Percentiles rank a stretch among this genome's conserved stretches.
Conservation (phyloP, 2,113 vertebrate species). For the Halcyon senegalensis region DNA sequence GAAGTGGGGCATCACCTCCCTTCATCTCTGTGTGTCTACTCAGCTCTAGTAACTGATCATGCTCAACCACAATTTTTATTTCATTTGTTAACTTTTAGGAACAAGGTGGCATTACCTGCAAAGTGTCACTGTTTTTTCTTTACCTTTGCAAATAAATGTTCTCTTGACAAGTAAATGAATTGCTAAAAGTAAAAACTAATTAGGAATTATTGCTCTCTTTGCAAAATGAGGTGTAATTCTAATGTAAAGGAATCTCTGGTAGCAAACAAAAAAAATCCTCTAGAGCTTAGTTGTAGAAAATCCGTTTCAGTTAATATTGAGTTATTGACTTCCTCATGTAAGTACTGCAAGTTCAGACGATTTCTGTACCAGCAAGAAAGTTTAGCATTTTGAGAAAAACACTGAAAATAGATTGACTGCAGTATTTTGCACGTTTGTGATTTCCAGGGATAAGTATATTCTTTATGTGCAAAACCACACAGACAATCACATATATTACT, state of each 20-base stretch:
- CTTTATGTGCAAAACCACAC: not conserved
- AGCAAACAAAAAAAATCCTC: not conserved
- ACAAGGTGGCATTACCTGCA: not conserved
- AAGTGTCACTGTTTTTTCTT: not conserved
- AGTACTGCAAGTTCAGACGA: conserved; percentile 1
- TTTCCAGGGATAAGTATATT: not conserved
- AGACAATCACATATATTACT: not conserved
- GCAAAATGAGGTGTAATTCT: not conserved
- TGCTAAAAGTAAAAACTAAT: not conserved
- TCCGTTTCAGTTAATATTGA: conserved; percentile 1
- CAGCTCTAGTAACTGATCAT: not conserved
- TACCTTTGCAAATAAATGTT: not conserved
- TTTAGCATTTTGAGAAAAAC: not conserved
- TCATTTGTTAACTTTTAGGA: not conserved
- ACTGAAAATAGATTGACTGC: not conserved
- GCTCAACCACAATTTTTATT: not conserved
- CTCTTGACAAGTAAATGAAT: not conserved
- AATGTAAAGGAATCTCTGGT: not conserved
- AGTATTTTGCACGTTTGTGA: not conserved
- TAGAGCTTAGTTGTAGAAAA: not conserved
- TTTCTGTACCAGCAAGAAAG: not conserved
- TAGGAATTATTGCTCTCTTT: not conserved
- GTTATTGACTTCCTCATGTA: conserved; percentile 8
- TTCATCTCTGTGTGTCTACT: fast-evolving
- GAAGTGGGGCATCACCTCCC: not conserved